These are phyloP conservation scores for Channa maculata DNA, from an alignment of 2,113 vertebrate species.

Conservation along the genomic window DNA sequence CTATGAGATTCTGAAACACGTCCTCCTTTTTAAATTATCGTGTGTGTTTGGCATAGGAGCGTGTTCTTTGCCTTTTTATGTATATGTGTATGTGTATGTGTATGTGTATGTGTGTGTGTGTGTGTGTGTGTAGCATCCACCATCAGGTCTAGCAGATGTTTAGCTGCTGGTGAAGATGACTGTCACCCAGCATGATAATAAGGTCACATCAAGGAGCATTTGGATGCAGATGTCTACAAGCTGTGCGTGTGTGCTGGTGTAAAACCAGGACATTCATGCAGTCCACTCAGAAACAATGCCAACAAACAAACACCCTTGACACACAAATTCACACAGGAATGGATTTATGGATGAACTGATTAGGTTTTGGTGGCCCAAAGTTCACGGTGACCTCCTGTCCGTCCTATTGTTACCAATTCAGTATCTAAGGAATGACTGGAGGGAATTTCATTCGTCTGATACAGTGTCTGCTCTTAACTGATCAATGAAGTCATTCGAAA, in stretches of 20 bases:
- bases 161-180: slow-evolving; percentile 61
- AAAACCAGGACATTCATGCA: slow-evolving; percentile 21
- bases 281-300: slow-evolving; percentile 14
- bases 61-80: not conserved
- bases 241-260: slow-evolving; percentile 30
- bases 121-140: not conserved
- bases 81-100: not conserved
- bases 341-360: no score
- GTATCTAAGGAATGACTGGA: no score
- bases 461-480: no score
- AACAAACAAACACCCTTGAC: not conserved
- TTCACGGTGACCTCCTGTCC: no score
- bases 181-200: slow-evolving; percentile 58
- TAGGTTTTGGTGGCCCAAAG: no score
- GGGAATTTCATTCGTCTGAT: no score
- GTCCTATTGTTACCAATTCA: no score
- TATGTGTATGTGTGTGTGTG: slow-evolving; percentile 2
- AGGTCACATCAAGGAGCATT: slow-evolving; percentile 62
- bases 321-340: slow-evolving; percentile 16
- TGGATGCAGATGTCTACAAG: slow-evolving; percentile 56
- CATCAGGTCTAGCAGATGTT: slow-evolving; percentile 66
- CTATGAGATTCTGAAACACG: slow-evolving; percentile 5
- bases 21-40: not conserved
- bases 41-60: not conserved
- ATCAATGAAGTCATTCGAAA: no score